Evolutionary conservation across 1,140 invertebrate genomes (phyloP), one percentile per base, ranked within the genome.

Genomic region (Galendromus occidentalis): DNA sequence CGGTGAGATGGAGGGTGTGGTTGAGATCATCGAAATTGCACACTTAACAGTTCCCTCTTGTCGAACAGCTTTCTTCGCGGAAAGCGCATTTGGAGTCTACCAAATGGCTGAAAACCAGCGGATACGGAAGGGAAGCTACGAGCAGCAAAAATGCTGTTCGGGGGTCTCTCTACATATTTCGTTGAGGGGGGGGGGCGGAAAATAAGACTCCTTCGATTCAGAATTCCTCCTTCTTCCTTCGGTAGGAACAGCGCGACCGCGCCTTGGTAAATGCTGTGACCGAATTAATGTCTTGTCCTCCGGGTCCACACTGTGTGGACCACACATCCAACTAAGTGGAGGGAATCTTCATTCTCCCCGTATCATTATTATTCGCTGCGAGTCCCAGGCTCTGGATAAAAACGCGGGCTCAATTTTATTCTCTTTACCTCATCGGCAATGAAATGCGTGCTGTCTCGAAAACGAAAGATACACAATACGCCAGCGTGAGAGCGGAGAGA

Each of bases 241-340:
- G n/a, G n/a, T n/a, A n/a, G n/a, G 9, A 59, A 59, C 2, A 70
- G 30, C 17, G 67, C 66, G 2, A 64, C 29, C 18, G 71, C 20
- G 5, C 67, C 65, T n/a, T 66, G 64, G 65, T 66, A 64, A 5
- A 71, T 20, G 12, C 69, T 70, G 9, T 71, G 33, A 4, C 65
- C 68, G 28, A 70, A n/a, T n/a, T n/a, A n/a, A 41, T 9, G 70
- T 63, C 51, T 71, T 71, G 55, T 71, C 70, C 39, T 66, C 41
- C 20, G 39, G 30, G 17, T 55, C 51, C 0, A 71, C 70, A 42
- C 70, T n/a, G 71, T 33, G 69, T 71, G 42, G 25, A 17, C n/a
- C n/a, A n/a, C n/a, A n/a, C n/a, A n/a, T n/a, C n/a, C n/a, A n/a
- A n/a, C n/a, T n/a, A n/a, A n/a, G n/a, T n/a, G n/a, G n/a, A n/a